Evolutionary conservation across 2,113 vertebrate species (phyloP).

Genomic region (Girardinichthys multiradiatus): DNA sequence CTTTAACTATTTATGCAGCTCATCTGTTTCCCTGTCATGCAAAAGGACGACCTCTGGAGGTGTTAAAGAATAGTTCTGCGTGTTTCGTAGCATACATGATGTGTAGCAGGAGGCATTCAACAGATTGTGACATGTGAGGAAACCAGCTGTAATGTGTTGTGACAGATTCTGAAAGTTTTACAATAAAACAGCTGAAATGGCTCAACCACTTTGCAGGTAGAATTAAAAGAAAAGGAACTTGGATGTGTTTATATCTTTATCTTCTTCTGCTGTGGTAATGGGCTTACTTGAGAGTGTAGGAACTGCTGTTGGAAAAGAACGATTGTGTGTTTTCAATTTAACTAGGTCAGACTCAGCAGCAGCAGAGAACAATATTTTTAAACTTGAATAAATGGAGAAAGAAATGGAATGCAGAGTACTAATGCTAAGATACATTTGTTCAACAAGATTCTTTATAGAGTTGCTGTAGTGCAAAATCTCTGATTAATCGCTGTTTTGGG

Average conservation of each 20-base stretch:
- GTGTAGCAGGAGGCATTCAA: too few relatives aligned
- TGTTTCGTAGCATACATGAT: too few relatives aligned
- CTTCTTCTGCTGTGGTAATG: background rate
- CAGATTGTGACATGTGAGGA: background rate
- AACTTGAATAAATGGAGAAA: constrained; percentile 17
- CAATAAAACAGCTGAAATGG: background rate
- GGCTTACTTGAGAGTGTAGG: constrained; percentile 26
- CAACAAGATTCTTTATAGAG: background rate
- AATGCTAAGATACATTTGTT: background rate
- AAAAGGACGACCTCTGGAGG: background rate
- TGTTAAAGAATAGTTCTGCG: background rate
- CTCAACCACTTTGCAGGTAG: too few relatives aligned
- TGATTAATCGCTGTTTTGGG: background rate
- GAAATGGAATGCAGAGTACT: background rate
- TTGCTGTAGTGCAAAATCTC: too few relatives aligned
- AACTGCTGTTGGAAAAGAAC: background rate
- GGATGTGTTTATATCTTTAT: background rate
- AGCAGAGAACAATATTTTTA: constrained; percentile 20
- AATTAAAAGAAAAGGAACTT: background rate
- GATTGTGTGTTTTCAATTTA: constrained; percentile 37
- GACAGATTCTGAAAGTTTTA: background rate
- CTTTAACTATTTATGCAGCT: background rate
- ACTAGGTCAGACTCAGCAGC: constrained; percentile 50
- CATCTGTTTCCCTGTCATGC: background rate
- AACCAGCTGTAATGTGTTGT: background rate